A percentile compares a stretch with the other conserved stretches of the same genome.
Evolutionary conservation across 2,797 vertebrate genomes (phyloP).

Genomic region (Bryconaethiops microstoma): DNA sequence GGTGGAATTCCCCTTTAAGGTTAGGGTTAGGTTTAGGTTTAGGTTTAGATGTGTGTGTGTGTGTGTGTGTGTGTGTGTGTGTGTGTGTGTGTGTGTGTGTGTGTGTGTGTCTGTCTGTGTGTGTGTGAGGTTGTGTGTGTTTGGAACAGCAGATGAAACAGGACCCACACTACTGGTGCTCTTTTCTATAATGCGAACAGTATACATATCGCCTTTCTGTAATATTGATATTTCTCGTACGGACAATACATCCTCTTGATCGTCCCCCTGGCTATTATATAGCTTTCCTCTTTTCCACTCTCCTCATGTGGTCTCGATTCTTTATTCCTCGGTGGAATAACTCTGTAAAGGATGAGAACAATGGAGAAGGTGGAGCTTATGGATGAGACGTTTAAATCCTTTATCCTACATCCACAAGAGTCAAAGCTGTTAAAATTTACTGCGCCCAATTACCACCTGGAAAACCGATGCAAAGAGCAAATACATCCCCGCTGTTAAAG

Average conservation of each 20-base stretch:
- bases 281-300: conserved; percentile 29
- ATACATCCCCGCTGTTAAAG: conserved; percentile 32
- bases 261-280: conserved; percentile 29
- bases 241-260: conserved; percentile 17
- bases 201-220: conserved; percentile 24
- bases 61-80: background rate
- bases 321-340: conserved; percentile 44
- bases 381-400: conserved; percentile 51
- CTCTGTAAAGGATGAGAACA: conserved; percentile 40
- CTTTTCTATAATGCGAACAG: conserved; percentile 22
- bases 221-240: conserved; percentile 22
- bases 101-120: background rate
- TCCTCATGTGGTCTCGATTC: conserved; percentile 18
- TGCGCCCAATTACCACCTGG: conserved; percentile 20
- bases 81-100: background rate
- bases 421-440: conserved; percentile 43
- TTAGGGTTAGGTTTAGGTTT: too few species aligned
- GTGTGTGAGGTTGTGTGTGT: background rate
- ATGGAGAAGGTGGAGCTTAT: conserved; percentile 41
- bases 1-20: too few species aligned
- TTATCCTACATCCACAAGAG: conserved; percentile 40
- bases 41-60: background rate
- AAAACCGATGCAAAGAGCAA: conserved; percentile 24
- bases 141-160: background rate
- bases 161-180: background rate